Base-by-base conservation (phyloP, 2,113 vertebrate genomes). In the Neodon shergylaensis region DNA sequence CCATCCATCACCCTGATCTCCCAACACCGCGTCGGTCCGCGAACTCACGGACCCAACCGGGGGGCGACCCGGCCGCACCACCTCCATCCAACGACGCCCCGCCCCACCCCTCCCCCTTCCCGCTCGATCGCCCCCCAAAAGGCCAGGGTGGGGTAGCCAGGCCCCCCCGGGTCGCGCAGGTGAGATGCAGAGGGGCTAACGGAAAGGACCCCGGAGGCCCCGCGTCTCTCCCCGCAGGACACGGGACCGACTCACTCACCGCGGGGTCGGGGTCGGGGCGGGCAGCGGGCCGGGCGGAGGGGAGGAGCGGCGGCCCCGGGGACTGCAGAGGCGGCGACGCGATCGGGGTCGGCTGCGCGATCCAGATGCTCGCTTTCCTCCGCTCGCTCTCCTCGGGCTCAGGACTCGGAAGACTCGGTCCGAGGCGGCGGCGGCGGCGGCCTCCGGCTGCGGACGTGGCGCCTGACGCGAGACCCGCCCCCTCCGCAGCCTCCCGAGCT, bases 381-480 rank as follows among this genome's bases (percentile, higher is more conserved):
- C 28, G 82, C 39, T 68, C 54, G 54, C 54, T 17, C 68, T 72
- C 85, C 63, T 70, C 85, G 1, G 39, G 91, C 52, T 17, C 16
- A 0, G 54, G 36, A 72, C 73, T 42, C 42, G 3, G 52, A 28
- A 94, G 66, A 63, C 94, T 77, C 79, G 86, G 90, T n/a, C 77
- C 84, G 36, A 63, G 82, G 58, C 68, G 22, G 90, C 61, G 61
- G 77, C 61, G 11, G 49, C 49, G 52, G 52, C 52, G 96, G 95
- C 95, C 96, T 97, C 97, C 61, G 96, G 95, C 96, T 98, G 98
- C 98, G 97, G 98, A 98, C 98, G 98, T 98, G 98, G 98, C 98
- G 98, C 97, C 98, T 94, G 92, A 96, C 97, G 97, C 97, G 91
- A 95, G 91, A 95, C 97, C 98, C 94, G 88, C 98, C 98, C 94